Percentiles rank a stretch among this genome's conserved stretches.
phyloP scores from a whole-genome alignment of 2,888 invertebrate species.

The Papilio elwesi region DNA sequence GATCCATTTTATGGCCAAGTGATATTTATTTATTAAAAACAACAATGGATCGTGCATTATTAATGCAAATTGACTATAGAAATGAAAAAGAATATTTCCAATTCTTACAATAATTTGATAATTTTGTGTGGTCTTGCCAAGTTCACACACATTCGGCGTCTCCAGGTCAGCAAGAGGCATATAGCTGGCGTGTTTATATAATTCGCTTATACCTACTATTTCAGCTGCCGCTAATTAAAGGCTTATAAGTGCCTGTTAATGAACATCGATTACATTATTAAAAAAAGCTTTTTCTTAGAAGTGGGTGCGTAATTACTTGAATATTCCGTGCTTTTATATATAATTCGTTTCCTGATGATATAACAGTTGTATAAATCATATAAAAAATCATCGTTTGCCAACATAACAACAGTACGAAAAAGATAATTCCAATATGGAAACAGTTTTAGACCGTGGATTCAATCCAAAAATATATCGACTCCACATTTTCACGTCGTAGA shows the following conservation, averaged over 20 bases:
- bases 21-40: too few species aligned
- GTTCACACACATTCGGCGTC: slow-evolving; percentile 49
- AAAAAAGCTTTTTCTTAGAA: slow-evolving; percentile 44
- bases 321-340: background rate
- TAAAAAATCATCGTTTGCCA: too few species aligned
- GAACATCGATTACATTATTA: slow-evolving; percentile 57
- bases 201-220: slow-evolving; percentile 63
- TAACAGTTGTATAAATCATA: background rate
- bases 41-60: too few species aligned
- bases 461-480: too few species aligned
- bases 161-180: slow-evolving; percentile 60
- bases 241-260: slow-evolving; percentile 59
- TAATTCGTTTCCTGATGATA: background rate
- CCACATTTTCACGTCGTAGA: too few species aligned
- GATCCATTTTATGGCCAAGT: too few species aligned
- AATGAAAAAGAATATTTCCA: too few species aligned
- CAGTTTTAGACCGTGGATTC: too few species aligned
- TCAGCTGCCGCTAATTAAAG: slow-evolving; percentile 56
- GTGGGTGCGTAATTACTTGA: slow-evolving; percentile 25
- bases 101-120: background rate
- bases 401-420: too few species aligned
- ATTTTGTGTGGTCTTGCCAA: slow-evolving; percentile 40
- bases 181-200: slow-evolving; percentile 60
- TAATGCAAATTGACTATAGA: too few species aligned
- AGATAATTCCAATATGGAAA: too few species aligned